Percentiles rank a stretch among this genome's conserved stretches.
Conservation (phyloP, 2,113 vertebrate species). For the Epinephelus cyanopodus region DNA sequence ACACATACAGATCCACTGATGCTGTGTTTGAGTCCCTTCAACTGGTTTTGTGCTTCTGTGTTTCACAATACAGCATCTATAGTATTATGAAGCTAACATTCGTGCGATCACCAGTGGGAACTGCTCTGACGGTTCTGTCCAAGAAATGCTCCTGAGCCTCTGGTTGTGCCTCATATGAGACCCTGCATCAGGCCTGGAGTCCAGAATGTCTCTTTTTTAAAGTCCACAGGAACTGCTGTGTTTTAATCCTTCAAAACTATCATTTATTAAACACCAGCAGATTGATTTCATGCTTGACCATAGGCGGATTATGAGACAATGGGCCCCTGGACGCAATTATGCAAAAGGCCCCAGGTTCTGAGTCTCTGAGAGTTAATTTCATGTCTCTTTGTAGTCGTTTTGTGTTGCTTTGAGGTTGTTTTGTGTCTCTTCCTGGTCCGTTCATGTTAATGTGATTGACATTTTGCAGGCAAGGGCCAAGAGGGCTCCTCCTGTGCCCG, state of each 20-base stretch:
- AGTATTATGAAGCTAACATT: not conserved
- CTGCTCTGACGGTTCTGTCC: not conserved
- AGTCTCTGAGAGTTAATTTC: too few species aligned
- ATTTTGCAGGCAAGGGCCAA: too few species aligned
- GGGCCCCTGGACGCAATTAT: too few species aligned
- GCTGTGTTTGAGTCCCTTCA: not conserved
- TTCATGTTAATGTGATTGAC: too few species aligned
- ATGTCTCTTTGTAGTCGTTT: too few species aligned
- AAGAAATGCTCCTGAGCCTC: not conserved
- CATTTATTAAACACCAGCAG: not conserved
- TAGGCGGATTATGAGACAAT: too few species aligned
- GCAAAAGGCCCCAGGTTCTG: too few species aligned
- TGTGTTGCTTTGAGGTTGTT: too few species aligned
- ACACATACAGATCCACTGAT: too few species aligned
- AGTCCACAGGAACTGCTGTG: not conserved
- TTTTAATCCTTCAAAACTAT: not conserved
- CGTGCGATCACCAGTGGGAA: not conserved
- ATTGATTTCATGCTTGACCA: not conserved
- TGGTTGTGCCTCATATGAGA: not conserved
- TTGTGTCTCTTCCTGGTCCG: too few species aligned
- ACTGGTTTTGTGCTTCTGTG: not conserved
- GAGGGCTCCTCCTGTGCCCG: too few species aligned
- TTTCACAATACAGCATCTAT: not conserved
- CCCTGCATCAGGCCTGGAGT: not conserved
- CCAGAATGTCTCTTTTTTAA: not conserved